Evolutionary conservation across 2,113 vertebrate species (phyloP).

Genomic region (Piaya cayana): DNA sequence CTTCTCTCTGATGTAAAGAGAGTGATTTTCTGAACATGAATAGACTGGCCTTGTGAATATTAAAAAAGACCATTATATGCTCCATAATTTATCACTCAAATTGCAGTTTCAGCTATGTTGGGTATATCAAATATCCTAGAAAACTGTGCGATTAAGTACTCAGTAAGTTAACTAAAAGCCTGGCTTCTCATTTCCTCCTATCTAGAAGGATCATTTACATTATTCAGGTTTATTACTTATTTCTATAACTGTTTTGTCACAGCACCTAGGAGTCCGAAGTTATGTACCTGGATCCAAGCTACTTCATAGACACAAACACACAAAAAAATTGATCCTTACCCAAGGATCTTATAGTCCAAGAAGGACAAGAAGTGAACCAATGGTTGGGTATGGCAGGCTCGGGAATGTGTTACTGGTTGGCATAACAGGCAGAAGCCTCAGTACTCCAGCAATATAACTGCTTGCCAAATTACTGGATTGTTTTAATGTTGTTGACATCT

Average conservation of each 20-base stretch:
- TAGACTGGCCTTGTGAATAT: constrained; percentile 36
- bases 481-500: neutral
- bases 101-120: constrained; percentile 34
- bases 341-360: neutral
- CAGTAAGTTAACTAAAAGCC: constrained; percentile 10
- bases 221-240: constrained; percentile 20
- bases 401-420: neutral
- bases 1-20: constrained; percentile 32
- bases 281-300: neutral
- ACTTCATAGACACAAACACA: neutral
- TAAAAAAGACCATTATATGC: constrained; percentile 3
- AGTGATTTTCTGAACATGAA: constrained; percentile 47
- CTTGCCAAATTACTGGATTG: neutral
- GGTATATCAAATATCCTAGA: constrained; percentile 17
- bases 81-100: constrained; percentile 46
- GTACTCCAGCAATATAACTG: neutral
- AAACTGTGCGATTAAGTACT: constrained; percentile 45
- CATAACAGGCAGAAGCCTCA: neutral
- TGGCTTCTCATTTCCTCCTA: constrained; percentile 26
- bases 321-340: neutral
- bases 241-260: constrained; percentile 6
- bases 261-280: neutral
- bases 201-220: constrained; percentile 25
- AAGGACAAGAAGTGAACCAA: neutral
- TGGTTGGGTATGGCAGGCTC: neutral